Conservation (phyloP, 2,113 vertebrate genomes). For the Mormyrus iriodes region DNA sequence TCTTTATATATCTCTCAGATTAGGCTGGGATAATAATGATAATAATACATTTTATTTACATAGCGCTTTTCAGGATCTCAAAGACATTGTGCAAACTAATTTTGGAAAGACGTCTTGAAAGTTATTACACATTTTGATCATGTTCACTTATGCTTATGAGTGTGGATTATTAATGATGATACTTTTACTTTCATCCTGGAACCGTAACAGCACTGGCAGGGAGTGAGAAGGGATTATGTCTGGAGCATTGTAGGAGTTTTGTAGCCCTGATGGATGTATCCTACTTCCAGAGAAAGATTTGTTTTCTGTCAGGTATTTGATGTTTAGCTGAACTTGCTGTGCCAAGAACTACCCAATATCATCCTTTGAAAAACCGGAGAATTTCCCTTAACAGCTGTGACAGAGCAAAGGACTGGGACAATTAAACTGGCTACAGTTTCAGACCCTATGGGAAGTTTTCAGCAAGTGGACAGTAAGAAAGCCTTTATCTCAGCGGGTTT, state of each 20-base stretch:
- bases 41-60: too few species aligned
- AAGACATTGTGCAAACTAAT: not conserved
- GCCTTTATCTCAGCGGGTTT: not conserved
- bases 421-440: conserved; percentile 50
- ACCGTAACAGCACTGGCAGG: conserved; percentile 50
- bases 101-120: not conserved
- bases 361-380: not conserved
- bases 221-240: conserved; percentile 49
- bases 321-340: not conserved
- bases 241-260: conserved; percentile 66
- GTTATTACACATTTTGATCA: not conserved
- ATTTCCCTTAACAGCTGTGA: conserved; percentile 39
- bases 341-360: not conserved
- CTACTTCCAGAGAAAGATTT: conserved; percentile 31
- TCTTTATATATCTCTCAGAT: not conserved
- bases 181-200: conserved; percentile 6
- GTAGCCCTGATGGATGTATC: conserved; percentile 68
- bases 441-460: conserved; percentile 57
- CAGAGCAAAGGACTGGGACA: conserved; percentile 51
- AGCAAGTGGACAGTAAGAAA: conserved; percentile 54
- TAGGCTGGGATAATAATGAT: not conserved
- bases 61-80: too few species aligned
- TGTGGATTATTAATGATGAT: not conserved
- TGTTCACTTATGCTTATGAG: not conserved
- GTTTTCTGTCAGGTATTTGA: not conserved